These are phyloP conservation scores for Athalia rosae DNA, from an alignment of 2,888 invertebrate genomes.

Conservation along the genomic window DNA sequence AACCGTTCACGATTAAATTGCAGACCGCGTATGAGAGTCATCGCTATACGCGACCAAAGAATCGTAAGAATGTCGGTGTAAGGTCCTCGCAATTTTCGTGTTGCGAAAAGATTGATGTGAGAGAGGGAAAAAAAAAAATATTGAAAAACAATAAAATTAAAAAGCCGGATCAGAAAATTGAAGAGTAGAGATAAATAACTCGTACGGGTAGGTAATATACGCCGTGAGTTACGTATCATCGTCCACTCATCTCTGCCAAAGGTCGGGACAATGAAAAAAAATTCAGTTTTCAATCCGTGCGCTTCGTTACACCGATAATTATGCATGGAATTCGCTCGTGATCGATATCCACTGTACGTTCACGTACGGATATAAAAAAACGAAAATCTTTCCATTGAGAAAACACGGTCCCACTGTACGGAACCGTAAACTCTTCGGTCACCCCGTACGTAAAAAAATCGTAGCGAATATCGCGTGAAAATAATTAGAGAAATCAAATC, in stretches of 20 bases:
- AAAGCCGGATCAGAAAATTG: too few relatives aligned
- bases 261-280: neutral
- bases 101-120: neutral
- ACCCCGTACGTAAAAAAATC: neutral
- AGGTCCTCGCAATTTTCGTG: neutral
- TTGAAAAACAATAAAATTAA: neutral
- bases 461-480: too few relatives aligned
- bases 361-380: neutral
- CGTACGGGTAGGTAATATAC: too few relatives aligned
- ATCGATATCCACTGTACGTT: too few relatives aligned
- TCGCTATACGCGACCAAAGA: neutral
- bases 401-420: neutral
- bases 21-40: neutral
- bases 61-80: neutral
- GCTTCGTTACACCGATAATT: neutral
- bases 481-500: neutral
- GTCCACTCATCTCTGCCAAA: neutral
- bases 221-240: neutral
- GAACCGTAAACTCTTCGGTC: neutral
- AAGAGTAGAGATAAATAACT: too few relatives aligned
- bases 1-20: conserved; percentile 6
- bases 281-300: conserved; percentile 15
- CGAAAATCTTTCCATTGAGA: neutral
- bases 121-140: neutral
- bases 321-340: neutral